These are phyloP conservation scores for Noctilio leporinus DNA, from an alignment of 2,113 vertebrate species.

Conservation along the genomic window DNA sequence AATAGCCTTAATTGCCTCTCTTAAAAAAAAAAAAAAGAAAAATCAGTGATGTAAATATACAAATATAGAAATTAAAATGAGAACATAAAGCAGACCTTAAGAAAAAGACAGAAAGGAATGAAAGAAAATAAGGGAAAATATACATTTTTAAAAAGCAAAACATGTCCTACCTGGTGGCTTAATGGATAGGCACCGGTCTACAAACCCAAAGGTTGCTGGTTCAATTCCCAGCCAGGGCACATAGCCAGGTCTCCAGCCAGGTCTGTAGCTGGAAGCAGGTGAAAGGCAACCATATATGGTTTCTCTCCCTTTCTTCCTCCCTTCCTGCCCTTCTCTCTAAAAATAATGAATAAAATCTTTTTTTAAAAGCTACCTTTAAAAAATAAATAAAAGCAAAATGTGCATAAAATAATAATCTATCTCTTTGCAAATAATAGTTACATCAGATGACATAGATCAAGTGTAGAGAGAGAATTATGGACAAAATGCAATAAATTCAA, in stretches of 20 bases:
- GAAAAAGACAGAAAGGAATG: background rate
- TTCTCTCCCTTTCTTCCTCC: too few species aligned
- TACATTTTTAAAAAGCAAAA: background rate
- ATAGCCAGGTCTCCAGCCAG: too few species aligned
- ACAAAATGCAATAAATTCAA: background rate
- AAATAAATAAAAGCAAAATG: background rate
- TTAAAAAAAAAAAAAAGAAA: background rate
- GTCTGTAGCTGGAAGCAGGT: too few species aligned
- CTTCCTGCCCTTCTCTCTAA: too few species aligned
- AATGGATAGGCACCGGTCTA: too few species aligned
- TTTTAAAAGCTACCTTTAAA: too few species aligned
- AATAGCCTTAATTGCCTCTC: background rate
- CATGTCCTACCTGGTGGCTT: too few species aligned
- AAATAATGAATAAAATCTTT: too few species aligned
- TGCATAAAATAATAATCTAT: background rate
- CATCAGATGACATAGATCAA: background rate
- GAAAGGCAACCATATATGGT: too few species aligned
- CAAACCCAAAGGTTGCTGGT: too few species aligned
- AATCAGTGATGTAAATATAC: background rate
- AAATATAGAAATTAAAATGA: background rate
- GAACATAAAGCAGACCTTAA: background rate
- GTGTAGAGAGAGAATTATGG: background rate
- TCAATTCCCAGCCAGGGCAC: too few species aligned
- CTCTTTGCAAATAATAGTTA: background rate
- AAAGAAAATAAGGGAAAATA: background rate